A percentile compares a stretch with the other conserved stretches of the same genome.
These are phyloP conservation scores for Meiosimyza decipiens DNA, from an alignment of 2,888 invertebrate species.

Conservation along the genomic window DNA sequence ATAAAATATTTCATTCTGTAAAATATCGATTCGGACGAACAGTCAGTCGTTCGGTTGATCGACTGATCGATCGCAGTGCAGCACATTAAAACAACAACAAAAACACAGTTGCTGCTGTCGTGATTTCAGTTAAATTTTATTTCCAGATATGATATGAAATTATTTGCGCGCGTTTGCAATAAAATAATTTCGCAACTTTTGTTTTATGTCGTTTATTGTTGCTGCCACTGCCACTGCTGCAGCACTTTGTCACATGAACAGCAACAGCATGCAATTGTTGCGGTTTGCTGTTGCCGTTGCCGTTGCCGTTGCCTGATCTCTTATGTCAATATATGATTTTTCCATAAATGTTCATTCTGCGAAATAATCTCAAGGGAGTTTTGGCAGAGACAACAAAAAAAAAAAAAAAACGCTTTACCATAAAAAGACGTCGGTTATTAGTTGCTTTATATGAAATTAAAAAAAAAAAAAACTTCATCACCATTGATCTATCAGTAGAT, in stretches of 20 bases:
- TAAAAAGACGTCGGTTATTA: constrained; percentile 3
- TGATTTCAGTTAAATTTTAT: neutral
- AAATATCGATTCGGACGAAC: constrained; percentile 42
- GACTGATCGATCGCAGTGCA: neutral
- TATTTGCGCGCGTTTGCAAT: constrained; percentile 7
- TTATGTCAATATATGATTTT: constrained; percentile 17
- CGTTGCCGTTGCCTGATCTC: too few relatives aligned
- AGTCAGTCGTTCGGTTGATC: too few relatives aligned
- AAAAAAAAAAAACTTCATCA: too few relatives aligned
- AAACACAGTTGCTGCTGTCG: neutral
- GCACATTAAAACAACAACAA: neutral
- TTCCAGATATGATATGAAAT: constrained; percentile 20
- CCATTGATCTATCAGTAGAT: too few relatives aligned
- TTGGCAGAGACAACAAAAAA: neutral
- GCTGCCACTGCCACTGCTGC: neutral
- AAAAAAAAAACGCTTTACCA: too few relatives aligned
- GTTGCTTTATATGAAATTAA: neutral
- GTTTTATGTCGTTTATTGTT: neutral
- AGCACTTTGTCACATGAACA: neutral
- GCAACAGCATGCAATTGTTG: too few relatives aligned
- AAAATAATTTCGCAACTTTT: constrained; percentile 13
- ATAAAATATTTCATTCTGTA: constrained; percentile 58
- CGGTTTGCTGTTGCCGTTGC: too few relatives aligned
- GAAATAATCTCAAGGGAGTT: constrained; percentile 16
- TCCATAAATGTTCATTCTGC: constrained; percentile 17